These are phyloP conservation scores for Tipula vernalis DNA, from an alignment of 2,888 invertebrate species.

Conservation along the genomic window DNA sequence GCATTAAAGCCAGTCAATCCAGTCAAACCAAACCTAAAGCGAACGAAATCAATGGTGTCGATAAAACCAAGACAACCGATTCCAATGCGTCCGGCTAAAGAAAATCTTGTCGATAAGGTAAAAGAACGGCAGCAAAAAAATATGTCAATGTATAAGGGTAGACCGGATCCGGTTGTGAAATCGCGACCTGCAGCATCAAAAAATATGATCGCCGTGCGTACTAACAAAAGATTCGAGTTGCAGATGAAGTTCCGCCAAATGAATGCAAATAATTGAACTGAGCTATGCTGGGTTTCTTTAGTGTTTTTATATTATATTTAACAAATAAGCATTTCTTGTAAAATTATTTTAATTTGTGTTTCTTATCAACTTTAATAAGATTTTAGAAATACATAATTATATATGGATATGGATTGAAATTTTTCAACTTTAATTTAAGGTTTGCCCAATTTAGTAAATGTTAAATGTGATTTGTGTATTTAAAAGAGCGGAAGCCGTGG, in stretches of 20 bases:
- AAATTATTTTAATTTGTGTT: background rate
- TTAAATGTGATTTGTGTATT: too few relatives aligned
- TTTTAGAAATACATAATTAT: background rate
- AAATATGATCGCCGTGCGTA: constrained; percentile 49
- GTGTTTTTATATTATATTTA: background rate
- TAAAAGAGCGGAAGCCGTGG: too few relatives aligned
- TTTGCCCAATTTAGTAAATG: too few relatives aligned
- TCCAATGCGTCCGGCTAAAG: constrained; percentile 17
- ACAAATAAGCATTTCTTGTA: background rate
- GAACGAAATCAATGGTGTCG: background rate
- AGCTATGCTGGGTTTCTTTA: background rate
- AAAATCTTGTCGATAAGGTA: constrained; percentile 19
- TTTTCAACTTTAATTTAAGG: too few relatives aligned
- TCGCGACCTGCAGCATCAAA: constrained; percentile 17
- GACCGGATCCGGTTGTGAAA: constrained; percentile 16
- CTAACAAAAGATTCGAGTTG: constrained; percentile 57
- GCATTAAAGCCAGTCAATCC: background rate
- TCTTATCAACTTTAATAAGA: background rate
- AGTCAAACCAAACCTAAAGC: background rate
- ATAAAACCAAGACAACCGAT: constrained; percentile 10
- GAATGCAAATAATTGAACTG: background rate
- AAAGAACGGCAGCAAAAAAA: constrained; percentile 25
- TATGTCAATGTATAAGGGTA: constrained; percentile 29
- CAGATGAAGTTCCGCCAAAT: constrained; percentile 45
- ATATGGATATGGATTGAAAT: too few relatives aligned